Percentiles rank a stretch among this genome's conserved stretches.
Conservation (phyloP, 1,140 invertebrate genomes). For the Cardiocondyla obscurior region DNA sequence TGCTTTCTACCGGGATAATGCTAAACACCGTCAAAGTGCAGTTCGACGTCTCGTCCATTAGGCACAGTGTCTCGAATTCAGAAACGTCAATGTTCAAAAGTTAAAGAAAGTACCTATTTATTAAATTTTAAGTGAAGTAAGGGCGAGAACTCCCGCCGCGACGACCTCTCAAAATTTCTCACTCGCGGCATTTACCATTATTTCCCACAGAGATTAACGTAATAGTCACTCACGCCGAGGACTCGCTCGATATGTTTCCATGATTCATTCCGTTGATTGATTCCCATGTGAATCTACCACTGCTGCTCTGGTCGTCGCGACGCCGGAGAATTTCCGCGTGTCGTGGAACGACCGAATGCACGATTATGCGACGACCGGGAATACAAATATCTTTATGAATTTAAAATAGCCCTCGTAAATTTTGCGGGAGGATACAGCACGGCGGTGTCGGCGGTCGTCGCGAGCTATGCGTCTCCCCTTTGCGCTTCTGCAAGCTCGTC, state of each 20-base stretch:
- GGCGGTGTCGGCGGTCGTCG: conserved; percentile 15
- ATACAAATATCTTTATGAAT: conserved; percentile 53
- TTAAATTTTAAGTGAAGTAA: not conserved
- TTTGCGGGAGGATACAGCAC: not conserved
- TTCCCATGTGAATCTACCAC: conserved; percentile 18
- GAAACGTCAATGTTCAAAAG: not conserved
- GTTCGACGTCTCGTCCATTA: conserved; percentile 51
- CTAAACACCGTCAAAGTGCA: conserved; percentile 30
- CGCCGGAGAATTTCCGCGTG: conserved; percentile 3
- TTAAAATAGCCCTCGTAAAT: conserved; percentile 44
- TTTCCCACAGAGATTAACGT: not conserved
- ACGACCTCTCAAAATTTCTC: not conserved
- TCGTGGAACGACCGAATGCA: conserved; percentile 12
- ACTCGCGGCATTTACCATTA: not conserved
- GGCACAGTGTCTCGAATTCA: not conserved
- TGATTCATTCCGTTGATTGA: not conserved
- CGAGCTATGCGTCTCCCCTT: not conserved
- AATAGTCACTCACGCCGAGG: not conserved
- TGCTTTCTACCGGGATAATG: not conserved
- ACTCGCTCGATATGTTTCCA: conserved; percentile 2
- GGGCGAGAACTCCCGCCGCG: not conserved
- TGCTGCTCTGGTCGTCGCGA: not conserved
- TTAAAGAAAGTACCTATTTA: not conserved
- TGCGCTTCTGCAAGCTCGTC: not conserved
- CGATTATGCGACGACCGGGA: conserved; percentile 42